phyloP scores from a whole-genome alignment of 30 jellyfish, hydroid and myxozoan species.

The Pelagia noctiluca region DNA sequence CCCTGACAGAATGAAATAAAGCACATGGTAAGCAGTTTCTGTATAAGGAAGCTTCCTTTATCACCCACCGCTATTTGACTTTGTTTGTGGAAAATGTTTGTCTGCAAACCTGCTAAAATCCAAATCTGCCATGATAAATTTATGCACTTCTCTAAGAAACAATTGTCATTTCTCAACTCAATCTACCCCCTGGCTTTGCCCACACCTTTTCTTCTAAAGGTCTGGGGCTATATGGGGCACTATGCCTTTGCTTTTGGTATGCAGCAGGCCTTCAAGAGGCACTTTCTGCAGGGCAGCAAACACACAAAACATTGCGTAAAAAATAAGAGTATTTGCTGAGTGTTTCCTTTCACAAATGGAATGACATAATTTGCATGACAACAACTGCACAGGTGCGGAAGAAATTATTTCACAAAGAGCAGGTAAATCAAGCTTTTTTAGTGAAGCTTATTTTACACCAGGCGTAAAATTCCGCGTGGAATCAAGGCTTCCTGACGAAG shows the following conservation, averaged over 20 bases:
- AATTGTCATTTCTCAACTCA: constrained; percentile 2
- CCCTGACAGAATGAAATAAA: neutral
- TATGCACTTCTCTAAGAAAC: constrained; percentile 1
- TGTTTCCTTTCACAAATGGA: neutral
- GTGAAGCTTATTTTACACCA: too few relatives aligned
- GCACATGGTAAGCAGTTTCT: neutral
- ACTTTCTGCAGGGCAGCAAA: constrained; percentile 8
- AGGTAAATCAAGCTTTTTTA: neutral
- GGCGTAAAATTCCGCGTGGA: too few relatives aligned
- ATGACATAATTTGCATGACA: neutral
- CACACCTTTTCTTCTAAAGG: neutral
- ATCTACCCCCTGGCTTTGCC: neutral
- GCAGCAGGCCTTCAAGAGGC: neutral
- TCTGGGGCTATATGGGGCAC: neutral
- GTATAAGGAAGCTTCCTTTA: constrained; percentile 1
- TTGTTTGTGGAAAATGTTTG: neutral
- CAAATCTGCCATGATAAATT: neutral
- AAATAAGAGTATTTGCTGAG: neutral
- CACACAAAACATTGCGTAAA: constrained; percentile 1
- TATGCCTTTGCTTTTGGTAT: constrained; percentile 1
- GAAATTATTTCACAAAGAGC: neutral
- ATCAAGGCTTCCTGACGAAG: too few relatives aligned
- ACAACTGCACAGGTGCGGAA: constrained; percentile 7
- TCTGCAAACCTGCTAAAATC: neutral
- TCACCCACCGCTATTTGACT: neutral